A percentile compares a stretch with the other conserved stretches of the same genome.
phyloP scores from a whole-genome alignment of 1,140 invertebrate genomes.

The Onthophagus taurus region DNA sequence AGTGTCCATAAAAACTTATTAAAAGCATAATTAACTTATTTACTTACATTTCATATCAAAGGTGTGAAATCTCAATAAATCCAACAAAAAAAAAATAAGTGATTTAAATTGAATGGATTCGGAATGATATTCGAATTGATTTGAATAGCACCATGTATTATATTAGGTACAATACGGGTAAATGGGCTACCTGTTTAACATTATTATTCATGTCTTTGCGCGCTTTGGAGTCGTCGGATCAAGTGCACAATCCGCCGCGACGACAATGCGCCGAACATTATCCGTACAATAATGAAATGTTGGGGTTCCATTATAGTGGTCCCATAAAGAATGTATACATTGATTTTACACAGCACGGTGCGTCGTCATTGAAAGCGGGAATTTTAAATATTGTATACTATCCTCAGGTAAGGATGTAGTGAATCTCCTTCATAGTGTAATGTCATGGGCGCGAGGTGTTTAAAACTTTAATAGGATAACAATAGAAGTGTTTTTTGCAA shows the following conservation, averaged over 20 bases:
- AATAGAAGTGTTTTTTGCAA: too few species aligned
- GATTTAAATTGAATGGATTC: too few species aligned
- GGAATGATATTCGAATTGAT: constrained; percentile 27
- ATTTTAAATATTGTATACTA: constrained; percentile 19
- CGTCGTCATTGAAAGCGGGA: constrained; percentile 20
- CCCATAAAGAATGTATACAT: constrained; percentile 31
- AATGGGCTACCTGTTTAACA: constrained; percentile 34
- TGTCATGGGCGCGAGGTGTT: too few species aligned
- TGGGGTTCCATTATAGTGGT: constrained; percentile 30
- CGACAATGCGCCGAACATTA: constrained; percentile 31
- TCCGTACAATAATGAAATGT: constrained; percentile 33
- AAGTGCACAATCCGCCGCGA: constrained; percentile 33
- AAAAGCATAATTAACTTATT: too few species aligned
- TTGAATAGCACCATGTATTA: constrained; percentile 29
- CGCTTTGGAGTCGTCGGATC: constrained; percentile 26
- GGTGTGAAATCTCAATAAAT: too few species aligned
- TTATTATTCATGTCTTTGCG: constrained; percentile 32
- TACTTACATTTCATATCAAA: too few species aligned
- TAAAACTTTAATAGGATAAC: too few species aligned
- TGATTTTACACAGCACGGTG: constrained; percentile 28
- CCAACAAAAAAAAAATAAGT: too few species aligned
- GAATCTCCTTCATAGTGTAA: too few species aligned
- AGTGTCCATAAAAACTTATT: too few species aligned
- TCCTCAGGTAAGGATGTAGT: too few species aligned
- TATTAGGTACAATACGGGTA: constrained; percentile 29